These are phyloP conservation scores for Jacana jacana DNA, from an alignment of 2,113 vertebrate genomes.

Conservation along the genomic window DNA sequence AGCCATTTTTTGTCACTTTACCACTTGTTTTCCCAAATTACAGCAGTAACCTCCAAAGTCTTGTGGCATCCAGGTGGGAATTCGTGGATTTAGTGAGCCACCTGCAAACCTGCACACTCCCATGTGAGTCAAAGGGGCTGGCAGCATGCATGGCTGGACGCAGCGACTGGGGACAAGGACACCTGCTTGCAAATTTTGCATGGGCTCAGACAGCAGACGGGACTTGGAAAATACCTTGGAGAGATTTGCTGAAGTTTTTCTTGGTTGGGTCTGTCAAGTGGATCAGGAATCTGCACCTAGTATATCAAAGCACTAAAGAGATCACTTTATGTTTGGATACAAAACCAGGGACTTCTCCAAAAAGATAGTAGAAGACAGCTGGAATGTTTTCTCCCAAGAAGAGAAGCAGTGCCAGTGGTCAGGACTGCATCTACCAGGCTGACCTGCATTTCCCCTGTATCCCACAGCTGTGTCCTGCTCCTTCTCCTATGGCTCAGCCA, in stretches of 20 bases:
- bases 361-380: not conserved
- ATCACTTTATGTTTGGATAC: not conserved
- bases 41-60: accelerated
- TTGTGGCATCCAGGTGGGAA: not conserved
- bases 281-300: not conserved
- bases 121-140: not conserved
- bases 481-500: not conserved
- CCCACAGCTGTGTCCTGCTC: not conserved
- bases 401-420: not conserved
- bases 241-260: not conserved
- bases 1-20: not conserved
- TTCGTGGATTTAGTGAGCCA: not conserved
- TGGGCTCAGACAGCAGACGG: not conserved
- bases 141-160: not conserved
- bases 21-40: not conserved
- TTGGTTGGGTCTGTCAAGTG: not conserved
- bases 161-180: not conserved
- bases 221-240: accelerated
- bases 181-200: not conserved
- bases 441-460: not conserved
- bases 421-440: not conserved
- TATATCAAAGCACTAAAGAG: not conserved
- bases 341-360: not conserved
- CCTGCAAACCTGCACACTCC: not conserved
- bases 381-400: not conserved